Conservation (phyloP, 1,140 invertebrate species). For the Lutraria rhynchaena region DNA sequence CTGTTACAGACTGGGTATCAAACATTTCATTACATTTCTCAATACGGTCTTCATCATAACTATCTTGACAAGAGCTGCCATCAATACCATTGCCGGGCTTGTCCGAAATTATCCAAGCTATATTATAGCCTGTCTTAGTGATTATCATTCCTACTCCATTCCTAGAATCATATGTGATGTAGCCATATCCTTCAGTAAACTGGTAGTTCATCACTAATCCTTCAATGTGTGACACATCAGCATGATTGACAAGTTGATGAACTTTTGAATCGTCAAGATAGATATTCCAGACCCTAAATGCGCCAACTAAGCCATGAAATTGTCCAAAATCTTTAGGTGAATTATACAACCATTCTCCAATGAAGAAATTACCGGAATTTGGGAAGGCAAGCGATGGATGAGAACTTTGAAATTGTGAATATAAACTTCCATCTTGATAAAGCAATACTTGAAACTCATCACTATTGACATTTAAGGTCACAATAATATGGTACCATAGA, state of each 20-base stretch:
- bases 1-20: background rate
- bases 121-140: background rate
- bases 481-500: conserved; percentile 53
- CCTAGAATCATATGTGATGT: conserved; percentile 33
- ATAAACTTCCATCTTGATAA: background rate
- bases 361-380: conserved; percentile 24
- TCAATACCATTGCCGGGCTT: background rate
- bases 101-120: conserved; percentile 41
- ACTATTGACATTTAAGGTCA: conserved; percentile 12
- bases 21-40: conserved; percentile 35
- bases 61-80: background rate
- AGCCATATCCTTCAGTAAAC: conserved; percentile 54
- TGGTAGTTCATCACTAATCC: conserved; percentile 38
- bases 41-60: conserved; percentile 9
- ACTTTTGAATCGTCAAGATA: conserved; percentile 16
- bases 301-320: conserved; percentile 53
- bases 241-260: conserved; percentile 16
- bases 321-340: conserved; percentile 22
- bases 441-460: conserved; percentile 6
- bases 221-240: conserved; percentile 1
- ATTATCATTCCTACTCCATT: conserved; percentile 33
- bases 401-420: background rate
- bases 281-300: conserved; percentile 58
- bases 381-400: conserved; percentile 3
- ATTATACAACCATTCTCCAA: conserved; percentile 38